Percentiles rank a stretch among this genome's conserved stretches.
phyloP scores from a whole-genome alignment of 2,113 vertebrate species.

The Solea senegalensis region DNA sequence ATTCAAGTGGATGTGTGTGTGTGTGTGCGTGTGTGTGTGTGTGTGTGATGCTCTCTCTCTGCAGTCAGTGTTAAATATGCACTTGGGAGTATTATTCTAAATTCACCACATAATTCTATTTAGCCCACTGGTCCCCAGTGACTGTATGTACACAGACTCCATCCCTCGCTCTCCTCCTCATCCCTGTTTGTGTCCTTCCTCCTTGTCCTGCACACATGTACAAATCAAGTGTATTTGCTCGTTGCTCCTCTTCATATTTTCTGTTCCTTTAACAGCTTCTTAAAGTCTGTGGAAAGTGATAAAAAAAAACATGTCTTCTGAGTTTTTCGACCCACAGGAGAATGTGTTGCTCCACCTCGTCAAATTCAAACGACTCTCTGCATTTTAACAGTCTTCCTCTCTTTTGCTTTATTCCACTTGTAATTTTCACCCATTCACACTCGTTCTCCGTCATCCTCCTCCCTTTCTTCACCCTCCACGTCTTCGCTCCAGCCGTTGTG shows the following conservation, averaged over 20 bases:
- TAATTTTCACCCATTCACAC: slow-evolving; percentile 33
- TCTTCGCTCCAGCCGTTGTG: slow-evolving; percentile 30
- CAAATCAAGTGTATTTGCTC: slow-evolving; percentile 54
- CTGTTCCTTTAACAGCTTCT: slow-evolving; percentile 10
- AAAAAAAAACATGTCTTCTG: no score
- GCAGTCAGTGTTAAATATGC: slow-evolving; percentile 73
- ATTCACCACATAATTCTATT: slow-evolving; percentile 91
- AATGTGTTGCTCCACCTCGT: no score
- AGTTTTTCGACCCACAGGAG: no score
- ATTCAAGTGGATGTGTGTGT: background rate
- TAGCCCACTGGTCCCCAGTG: slow-evolving; percentile 56
- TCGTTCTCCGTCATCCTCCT: slow-evolving; percentile 1
- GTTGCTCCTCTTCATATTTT: slow-evolving; percentile 20
- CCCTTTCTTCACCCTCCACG: background rate
- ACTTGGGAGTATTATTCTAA: slow-evolving; percentile 70
- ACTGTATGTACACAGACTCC: slow-evolving; percentile 66
- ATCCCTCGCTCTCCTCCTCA: background rate
- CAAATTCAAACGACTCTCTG: no score
- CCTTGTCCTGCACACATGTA: slow-evolving; percentile 48
- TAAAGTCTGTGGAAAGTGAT: no score
- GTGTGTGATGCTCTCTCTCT: slow-evolving; percentile 32
- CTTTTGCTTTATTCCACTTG: slow-evolving; percentile 31
- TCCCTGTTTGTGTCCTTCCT: slow-evolving; percentile 46
- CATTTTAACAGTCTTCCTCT: background rate
- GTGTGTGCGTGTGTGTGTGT: slow-evolving; percentile 23